These are phyloP conservation scores for Germaria angustata DNA, from an alignment of 2,888 invertebrate species.

Conservation along the genomic window DNA sequence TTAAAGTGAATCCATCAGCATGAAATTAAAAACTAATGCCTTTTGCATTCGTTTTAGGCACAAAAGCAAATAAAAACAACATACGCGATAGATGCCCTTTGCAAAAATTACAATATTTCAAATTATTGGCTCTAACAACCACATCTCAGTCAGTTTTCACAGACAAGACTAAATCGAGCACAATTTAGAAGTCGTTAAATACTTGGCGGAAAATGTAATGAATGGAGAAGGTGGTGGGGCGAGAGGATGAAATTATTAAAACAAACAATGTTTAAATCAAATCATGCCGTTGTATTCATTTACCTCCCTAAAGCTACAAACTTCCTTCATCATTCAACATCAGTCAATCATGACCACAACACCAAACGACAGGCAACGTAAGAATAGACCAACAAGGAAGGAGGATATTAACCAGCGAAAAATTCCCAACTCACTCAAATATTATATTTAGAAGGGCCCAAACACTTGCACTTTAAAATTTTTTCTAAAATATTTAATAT, in stretches of 20 bases:
- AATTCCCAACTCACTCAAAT: too few species aligned
- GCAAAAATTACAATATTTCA: not conserved
- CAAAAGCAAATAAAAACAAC: not conserved
- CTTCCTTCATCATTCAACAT: conserved; percentile 61
- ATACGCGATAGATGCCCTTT: not conserved
- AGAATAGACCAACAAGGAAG: conserved; percentile 42
- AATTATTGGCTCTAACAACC: conserved; percentile 12
- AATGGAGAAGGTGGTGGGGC: not conserved
- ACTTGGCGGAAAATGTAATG: not conserved
- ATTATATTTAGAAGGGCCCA: too few species aligned
- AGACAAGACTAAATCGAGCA: conserved; percentile 29
- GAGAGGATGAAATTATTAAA: conserved; percentile 49
- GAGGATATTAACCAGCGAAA: conserved; percentile 8
- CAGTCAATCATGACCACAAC: conserved; percentile 63
- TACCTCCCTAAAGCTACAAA: conserved; percentile 64
- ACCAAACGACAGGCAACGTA: conserved; percentile 27
- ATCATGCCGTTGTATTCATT: conserved; percentile 57
- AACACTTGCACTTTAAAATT: too few species aligned
- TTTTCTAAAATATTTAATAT: too few species aligned
- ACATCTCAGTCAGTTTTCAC: conserved; percentile 5
- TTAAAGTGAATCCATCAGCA: conserved; percentile 33
- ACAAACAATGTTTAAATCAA: conserved; percentile 65
- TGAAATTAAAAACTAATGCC: conserved; percentile 37
- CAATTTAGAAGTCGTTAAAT: conserved; percentile 2
- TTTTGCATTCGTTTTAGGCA: conserved; percentile 27